phyloP scores from a whole-genome alignment of 2,888 invertebrate species.

The Hydraecia micacea region DNA sequence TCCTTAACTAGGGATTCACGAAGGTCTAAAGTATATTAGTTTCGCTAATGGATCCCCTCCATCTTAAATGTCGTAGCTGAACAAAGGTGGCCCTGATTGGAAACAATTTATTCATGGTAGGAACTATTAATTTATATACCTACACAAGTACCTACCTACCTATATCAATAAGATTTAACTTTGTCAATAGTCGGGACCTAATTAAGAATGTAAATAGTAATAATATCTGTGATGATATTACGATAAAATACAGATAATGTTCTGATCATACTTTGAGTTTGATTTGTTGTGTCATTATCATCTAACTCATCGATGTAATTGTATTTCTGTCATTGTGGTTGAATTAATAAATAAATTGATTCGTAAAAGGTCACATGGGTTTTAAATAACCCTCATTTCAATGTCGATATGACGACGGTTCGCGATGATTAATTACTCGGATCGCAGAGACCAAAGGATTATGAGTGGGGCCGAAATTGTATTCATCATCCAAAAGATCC shows the following conservation, averaged over 20 bases:
- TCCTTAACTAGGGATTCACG: background rate
- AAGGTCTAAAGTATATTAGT: conserved; percentile 39
- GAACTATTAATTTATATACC: background rate
- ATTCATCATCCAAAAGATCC: conserved; percentile 14
- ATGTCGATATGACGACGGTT: background rate
- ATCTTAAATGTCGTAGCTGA: conserved; percentile 30
- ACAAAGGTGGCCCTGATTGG: conserved; percentile 15
- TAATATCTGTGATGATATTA: background rate
- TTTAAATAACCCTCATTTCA: background rate
- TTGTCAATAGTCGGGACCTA: background rate
- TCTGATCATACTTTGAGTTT: background rate
- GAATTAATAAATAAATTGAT: background rate
- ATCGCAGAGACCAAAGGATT: background rate
- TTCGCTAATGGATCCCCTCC: conserved; percentile 28
- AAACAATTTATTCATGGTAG: conserved; percentile 5
- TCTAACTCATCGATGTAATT: background rate
- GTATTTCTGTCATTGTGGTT: background rate
- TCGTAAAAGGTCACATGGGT: background rate
- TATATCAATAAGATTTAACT: background rate
- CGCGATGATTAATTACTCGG: conserved; percentile 5
- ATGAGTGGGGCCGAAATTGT: background rate
- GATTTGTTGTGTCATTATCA: background rate
- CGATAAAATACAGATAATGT: background rate
- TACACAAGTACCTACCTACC: background rate
- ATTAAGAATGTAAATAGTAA: background rate